phyloP scores from a whole-genome alignment of 1,140 invertebrate species.

The Psilanteris sp. region DNA sequence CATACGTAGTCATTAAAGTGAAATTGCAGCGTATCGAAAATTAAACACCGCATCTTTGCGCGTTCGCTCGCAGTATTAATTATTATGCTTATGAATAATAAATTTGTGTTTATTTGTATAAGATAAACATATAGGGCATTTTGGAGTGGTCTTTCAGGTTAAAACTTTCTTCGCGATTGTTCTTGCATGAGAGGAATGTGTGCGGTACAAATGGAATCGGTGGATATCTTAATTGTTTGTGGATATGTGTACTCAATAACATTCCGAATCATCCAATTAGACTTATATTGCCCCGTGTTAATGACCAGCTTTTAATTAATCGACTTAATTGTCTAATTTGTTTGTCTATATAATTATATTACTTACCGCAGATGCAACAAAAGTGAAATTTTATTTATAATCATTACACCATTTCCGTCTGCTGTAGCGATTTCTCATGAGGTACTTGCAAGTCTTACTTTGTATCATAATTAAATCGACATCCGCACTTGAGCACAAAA shows the following conservation, averaged over 20 bases:
- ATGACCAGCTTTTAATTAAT: slow-evolving; percentile 40
- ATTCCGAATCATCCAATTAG: slow-evolving; percentile 32
- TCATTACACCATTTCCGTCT: slow-evolving; percentile 53
- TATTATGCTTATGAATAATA: slow-evolving; percentile 13
- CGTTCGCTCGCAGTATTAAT: slow-evolving; percentile 10
- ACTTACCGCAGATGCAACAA: slow-evolving; percentile 9
- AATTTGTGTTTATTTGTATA: slow-evolving; percentile 33
- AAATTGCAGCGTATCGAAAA: slow-evolving; percentile 33
- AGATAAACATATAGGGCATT: not conserved
- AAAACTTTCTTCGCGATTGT: slow-evolving; percentile 21
- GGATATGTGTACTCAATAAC: slow-evolving; percentile 20
- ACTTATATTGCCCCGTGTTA: slow-evolving; percentile 6
- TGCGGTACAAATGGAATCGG: slow-evolving; percentile 37
- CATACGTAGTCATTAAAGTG: slow-evolving; percentile 31
- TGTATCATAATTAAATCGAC: slow-evolving; percentile 48
- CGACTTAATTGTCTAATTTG: slow-evolving; percentile 34
- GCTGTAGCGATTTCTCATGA: slow-evolving; percentile 43
- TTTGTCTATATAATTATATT: too few relatives aligned
- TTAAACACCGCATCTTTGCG: slow-evolving; percentile 17
- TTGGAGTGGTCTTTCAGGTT: slow-evolving; percentile 6
- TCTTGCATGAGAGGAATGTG: too few relatives aligned
- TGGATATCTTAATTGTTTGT: slow-evolving; percentile 35
- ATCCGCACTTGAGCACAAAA: slow-evolving; percentile 43
- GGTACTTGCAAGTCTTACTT: slow-evolving; percentile 15
- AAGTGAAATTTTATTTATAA: slow-evolving; percentile 40